Base-by-base conservation (phyloP, 2,113 vertebrate species). In the Nettapus auritus region DNA sequence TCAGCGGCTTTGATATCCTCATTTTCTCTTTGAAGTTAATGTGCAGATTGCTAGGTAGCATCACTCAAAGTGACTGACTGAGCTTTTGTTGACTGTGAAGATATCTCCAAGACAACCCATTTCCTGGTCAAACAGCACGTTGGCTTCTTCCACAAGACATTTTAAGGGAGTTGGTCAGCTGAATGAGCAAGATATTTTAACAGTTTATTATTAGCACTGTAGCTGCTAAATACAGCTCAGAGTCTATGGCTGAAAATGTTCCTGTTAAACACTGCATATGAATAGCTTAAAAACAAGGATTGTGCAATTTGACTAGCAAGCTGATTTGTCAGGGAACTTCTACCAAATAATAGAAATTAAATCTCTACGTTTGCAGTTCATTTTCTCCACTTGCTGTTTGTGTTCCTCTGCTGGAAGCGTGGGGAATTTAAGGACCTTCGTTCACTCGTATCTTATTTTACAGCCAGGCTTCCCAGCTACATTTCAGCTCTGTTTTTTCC, bases 11-110 rank as follows among this genome's bases (percentile, higher is more conserved):
- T 96, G 91, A 90, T 94, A 93, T 40, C 89, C 89, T 95, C 71
- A 86, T 96, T 94, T 96, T 89, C 67, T 87, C 78, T 88, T 93
- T 85, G 91, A 94, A 94, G 89, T 69, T 94, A 79, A 80, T 62
- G 78, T 89, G 91, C 50, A 77, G 89, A 82, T 93, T 95, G 78
- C 83, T 85, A n/a, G 77, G 67, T 91, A 70, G 63, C 0, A 1
- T 95, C 82, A 91, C 89, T 95, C 87, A 96, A 95, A 94, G 84
- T 91, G 91, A 79, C 66, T 93, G 93, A 89, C 94, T 90, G 89
- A 91, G 76, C 85, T 86, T 91, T 80, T 83, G 67, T 63, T 90
- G 76, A 60, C 56, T 68, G 84, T 91, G 93, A 82, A 93, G 93
- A 69, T 92, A 77, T 94, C 94, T 96, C 89, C 94, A 94, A 85